Evolutionary conservation across 53 echinoderm and acorn worm species (phyloP).

Genomic region (Henricia sp.): DNA sequence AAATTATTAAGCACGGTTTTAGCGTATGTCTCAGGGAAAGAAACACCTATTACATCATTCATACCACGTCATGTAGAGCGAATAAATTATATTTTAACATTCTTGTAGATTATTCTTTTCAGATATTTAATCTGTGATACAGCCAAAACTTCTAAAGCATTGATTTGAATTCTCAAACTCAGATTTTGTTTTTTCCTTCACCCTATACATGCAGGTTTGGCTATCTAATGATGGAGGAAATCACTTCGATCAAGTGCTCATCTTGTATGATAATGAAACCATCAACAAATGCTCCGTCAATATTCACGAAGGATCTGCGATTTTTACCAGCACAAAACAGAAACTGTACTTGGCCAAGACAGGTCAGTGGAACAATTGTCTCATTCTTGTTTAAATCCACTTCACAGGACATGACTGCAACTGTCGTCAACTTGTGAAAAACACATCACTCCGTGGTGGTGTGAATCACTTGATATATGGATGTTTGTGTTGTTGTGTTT

Average conservation of each 20-base stretch:
- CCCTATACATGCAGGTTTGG: conserved; percentile 66
- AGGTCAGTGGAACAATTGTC: background rate
- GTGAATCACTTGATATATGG: too few species aligned
- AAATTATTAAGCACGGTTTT: too few species aligned
- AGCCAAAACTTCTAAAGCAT: too few species aligned
- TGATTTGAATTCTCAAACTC: too few species aligned
- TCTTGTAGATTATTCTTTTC: too few species aligned
- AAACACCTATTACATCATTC: too few species aligned
- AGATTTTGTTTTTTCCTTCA: conserved; percentile 7
- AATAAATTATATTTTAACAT: too few species aligned
- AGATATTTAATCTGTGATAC: too few species aligned
- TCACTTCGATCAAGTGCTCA: conserved; percentile 44
- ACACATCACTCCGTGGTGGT: background rate
- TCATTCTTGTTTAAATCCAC: background rate
- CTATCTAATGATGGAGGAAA: conserved; percentile 59
- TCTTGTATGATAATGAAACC: conserved; percentile 33
- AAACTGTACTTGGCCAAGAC: conserved; percentile 28
- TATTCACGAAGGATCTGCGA: conserved; percentile 3
- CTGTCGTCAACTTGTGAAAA: background rate
- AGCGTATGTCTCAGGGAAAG: too few species aligned
- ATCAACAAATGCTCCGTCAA: conserved; percentile 29
- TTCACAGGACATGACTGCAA: background rate
- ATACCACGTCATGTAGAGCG: too few species aligned
- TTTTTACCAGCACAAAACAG: conserved; percentile 29
- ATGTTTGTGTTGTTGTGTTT: too few species aligned